These are phyloP conservation scores for Prunella himalayana DNA, from an alignment of 2,113 vertebrate species.

Conservation along the genomic window DNA sequence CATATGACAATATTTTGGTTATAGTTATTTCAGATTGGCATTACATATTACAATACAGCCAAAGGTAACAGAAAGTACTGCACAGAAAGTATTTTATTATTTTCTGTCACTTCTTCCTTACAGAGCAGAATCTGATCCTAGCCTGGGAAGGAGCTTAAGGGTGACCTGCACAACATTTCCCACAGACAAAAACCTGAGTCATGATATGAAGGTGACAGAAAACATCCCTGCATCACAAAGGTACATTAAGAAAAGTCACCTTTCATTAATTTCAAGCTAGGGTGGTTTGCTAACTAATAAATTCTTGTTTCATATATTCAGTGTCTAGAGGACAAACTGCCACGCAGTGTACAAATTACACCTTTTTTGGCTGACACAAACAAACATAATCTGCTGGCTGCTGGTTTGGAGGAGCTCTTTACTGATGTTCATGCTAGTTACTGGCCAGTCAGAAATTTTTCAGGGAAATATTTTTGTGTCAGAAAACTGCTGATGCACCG, in stretches of 20 bases:
- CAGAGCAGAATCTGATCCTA: not conserved
- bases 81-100: not conserved
- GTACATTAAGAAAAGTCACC: not conserved
- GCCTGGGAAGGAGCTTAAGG: not conserved
- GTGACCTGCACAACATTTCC: not conserved
- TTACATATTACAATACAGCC: not conserved
- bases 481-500: not conserved
- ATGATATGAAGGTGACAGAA: not conserved
- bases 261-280: not conserved
- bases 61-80: not conserved
- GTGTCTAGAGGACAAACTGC: not conserved
- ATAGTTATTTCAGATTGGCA: not conserved
- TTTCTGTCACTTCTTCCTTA: not conserved
- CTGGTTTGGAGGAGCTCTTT: not conserved
- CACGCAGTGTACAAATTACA: not conserved
- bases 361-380: not conserved
- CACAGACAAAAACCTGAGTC: not conserved
- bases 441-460: not conserved
- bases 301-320: not conserved
- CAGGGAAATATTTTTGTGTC: not conserved
- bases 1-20: not conserved
- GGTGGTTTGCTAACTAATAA: not conserved
- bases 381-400: not conserved
- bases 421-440: not conserved
- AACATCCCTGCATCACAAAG: not conserved